Percentiles rank a stretch among this genome's conserved stretches.
Evolutionary conservation across 2,888 invertebrate genomes (phyloP).

Genomic region (Pseudeuparius sepicola): DNA sequence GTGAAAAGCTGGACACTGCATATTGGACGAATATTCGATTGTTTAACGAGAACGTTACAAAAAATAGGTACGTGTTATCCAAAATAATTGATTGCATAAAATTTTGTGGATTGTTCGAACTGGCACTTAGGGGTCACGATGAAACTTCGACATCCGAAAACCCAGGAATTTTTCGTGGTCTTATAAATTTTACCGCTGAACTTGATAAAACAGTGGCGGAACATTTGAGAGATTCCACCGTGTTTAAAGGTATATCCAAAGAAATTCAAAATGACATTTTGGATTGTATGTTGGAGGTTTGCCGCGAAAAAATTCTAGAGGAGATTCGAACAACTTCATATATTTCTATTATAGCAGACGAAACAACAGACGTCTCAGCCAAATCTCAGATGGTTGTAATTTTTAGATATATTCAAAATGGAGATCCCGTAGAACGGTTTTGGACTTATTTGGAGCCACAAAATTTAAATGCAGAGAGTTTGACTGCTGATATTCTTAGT

Average conservation of each 20-base stretch:
- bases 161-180: constrained; percentile 1
- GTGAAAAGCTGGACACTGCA: constrained; percentile 11
- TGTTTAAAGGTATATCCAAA: constrained; percentile 29
- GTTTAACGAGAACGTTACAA: constrained; percentile 6
- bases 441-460: constrained; percentile 26
- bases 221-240: constrained; percentile 24
- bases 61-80: background rate
- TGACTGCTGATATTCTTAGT: constrained; percentile 11
- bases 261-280: constrained; percentile 31
- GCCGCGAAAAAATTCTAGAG: too few relatives aligned
- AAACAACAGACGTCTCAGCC: too few relatives aligned
- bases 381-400: constrained; percentile 18
- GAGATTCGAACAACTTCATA: too few relatives aligned
- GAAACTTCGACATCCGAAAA: background rate
- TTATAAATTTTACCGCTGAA: constrained; percentile 1
- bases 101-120: constrained; percentile 10
- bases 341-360: too few relatives aligned
- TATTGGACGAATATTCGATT: constrained; percentile 13
- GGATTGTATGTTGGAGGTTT: constrained; percentile 24
- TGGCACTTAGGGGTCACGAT: background rate
- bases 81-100: constrained; percentile 1
- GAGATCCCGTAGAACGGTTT: constrained; percentile 24
- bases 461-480: constrained; percentile 16
- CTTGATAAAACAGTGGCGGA: constrained; percentile 24
- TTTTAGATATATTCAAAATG: too few relatives aligned